Evolutionary conservation across 2,113 vertebrate genomes (phyloP).

Genomic region (human): DNA sequence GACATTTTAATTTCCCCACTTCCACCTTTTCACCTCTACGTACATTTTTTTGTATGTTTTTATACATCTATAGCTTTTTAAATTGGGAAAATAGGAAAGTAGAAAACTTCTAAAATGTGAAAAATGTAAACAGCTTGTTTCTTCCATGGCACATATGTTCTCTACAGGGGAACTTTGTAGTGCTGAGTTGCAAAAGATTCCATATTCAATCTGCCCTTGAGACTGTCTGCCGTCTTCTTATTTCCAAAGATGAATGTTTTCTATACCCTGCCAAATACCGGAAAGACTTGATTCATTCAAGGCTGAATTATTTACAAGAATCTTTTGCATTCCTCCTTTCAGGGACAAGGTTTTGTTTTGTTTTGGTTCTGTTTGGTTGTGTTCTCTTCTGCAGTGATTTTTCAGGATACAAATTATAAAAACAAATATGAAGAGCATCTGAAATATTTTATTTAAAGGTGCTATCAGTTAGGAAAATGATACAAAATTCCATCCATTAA

Average conservation of each 20-base stretch:
- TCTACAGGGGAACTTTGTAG: constrained; percentile 53
- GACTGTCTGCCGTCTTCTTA: constrained; percentile 24
- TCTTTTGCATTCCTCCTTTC: constrained; percentile 7
- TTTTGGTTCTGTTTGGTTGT: background rate
- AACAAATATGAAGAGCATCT: background rate
- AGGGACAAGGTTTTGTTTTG: background rate
- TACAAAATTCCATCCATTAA: background rate
- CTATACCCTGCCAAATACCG: constrained; percentile 47
- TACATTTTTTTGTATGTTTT: background rate
- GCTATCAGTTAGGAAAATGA: background rate
- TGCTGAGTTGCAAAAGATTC: constrained; percentile 56
- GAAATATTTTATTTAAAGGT: constrained; percentile 9
- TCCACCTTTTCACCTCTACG: background rate
- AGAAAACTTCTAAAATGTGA: constrained; percentile 1
- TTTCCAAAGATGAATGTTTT: constrained; percentile 62
- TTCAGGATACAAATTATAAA: background rate
- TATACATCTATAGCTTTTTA: background rate
- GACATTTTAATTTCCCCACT: background rate
- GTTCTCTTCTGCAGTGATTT: background rate
- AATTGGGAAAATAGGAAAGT: background rate
- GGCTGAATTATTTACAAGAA: constrained; percentile 44
- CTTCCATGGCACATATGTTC: constrained; percentile 53
- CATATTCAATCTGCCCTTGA: constrained; percentile 38
- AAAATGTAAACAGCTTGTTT: constrained; percentile 58
- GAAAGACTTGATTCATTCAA: constrained; percentile 14